These are phyloP conservation scores for Basileuterus tristriatus DNA, from an alignment of 2,797 vertebrate genomes.

Conservation along the genomic window DNA sequence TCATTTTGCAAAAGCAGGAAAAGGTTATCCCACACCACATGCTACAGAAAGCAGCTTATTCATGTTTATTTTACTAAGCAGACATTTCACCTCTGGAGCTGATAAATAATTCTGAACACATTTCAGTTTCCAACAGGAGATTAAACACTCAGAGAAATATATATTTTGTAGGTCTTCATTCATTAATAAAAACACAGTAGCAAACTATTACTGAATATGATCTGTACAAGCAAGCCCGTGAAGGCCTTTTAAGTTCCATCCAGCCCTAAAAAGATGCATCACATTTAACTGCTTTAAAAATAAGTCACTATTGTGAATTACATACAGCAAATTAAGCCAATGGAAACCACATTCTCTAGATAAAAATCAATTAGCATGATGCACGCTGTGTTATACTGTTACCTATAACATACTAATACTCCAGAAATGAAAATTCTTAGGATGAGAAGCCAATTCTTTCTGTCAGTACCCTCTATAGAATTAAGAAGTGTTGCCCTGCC, in stretches of 20 bases:
- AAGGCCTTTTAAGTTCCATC: background rate
- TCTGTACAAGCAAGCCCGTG: background rate
- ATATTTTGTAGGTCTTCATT: background rate
- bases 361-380: background rate
- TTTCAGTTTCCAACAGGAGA: background rate
- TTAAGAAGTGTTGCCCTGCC: background rate
- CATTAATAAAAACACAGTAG: background rate
- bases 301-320: background rate
- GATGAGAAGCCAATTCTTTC: background rate
- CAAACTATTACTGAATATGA: background rate
- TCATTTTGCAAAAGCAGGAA: fast-evolving
- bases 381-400: background rate
- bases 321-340: background rate
- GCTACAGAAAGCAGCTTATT: background rate
- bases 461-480: background rate
- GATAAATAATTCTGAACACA: background rate
- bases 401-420: background rate
- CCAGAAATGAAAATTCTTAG: background rate
- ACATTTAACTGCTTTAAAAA: background rate
- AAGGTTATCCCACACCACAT: background rate
- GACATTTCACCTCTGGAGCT: background rate
- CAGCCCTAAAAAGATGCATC: background rate
- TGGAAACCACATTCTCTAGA: background rate
- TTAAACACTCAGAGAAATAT: background rate
- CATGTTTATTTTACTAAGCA: background rate